phyloP scores from a whole-genome alignment of 1,140 invertebrate species.

The Cylas formicarius region DNA sequence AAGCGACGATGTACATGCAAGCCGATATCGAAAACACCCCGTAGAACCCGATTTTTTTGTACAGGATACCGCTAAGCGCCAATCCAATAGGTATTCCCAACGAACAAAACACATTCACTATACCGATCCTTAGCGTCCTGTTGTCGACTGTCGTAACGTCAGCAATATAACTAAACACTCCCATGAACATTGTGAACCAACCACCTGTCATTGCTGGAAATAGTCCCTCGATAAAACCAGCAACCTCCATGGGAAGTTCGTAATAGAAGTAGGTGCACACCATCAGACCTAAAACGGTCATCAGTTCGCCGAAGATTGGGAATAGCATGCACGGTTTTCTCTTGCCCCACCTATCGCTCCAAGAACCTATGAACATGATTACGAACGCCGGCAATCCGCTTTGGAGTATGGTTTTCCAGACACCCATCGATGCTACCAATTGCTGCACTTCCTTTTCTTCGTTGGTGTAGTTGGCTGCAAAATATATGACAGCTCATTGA shows the following conservation, averaged over 20 bases:
- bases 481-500: too few relatives aligned
- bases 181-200: conserved; percentile 84
- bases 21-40: conserved; percentile 70
- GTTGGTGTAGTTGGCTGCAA: conserved; percentile 53
- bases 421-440: conserved; percentile 61
- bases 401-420: conserved; percentile 74
- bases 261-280: conserved; percentile 72
- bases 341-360: conserved; percentile 65
- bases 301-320: conserved; percentile 71
- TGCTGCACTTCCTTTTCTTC: conserved; percentile 69
- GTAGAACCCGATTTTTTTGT: conserved; percentile 68
- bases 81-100: conserved; percentile 72
- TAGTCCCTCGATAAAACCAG: conserved; percentile 65
- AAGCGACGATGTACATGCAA: conserved; percentile 63
- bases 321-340: conserved; percentile 79
- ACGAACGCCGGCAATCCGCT: conserved; percentile 65
- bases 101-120: conserved; percentile 75
- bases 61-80: conserved; percentile 64
- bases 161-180: conserved; percentile 81
- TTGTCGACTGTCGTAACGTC: conserved; percentile 75
- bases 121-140: conserved; percentile 73
- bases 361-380: conserved; percentile 70
- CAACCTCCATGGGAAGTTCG: conserved; percentile 68
- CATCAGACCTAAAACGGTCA: conserved; percentile 68
- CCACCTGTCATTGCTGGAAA: conserved; percentile 75